Evolutionary conservation across 1,140 invertebrate genomes (phyloP).

Genomic region (Daktulosphaira vitifoliae): DNA sequence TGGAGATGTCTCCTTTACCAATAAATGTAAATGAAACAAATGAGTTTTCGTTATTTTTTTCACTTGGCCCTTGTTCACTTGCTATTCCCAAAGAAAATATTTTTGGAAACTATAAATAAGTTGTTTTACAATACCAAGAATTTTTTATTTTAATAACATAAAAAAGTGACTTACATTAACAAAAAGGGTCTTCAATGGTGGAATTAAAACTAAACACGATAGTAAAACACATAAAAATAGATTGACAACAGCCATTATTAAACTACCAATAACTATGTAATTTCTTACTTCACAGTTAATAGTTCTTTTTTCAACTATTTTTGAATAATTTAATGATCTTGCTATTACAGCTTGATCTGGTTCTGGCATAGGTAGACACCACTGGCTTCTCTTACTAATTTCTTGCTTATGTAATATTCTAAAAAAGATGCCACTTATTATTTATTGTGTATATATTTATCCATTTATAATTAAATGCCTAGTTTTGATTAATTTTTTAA

Average conservation of each 20-base stretch:
- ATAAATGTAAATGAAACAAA: constrained; percentile 3
- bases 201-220: constrained; percentile 54
- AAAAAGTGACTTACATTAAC: neutral
- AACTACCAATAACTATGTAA: constrained; percentile 51
- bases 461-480: no score
- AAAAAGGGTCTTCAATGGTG: constrained; percentile 34
- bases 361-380: constrained; percentile 67
- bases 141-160: no score
- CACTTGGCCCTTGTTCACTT: neutral
- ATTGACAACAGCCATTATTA: constrained; percentile 46
- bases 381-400: constrained; percentile 45
- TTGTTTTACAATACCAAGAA: no score
- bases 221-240: constrained; percentile 54
- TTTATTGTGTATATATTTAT: no score
- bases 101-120: neutral
- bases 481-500: no score
- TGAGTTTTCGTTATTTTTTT: neutral
- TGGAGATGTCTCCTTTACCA: neutral
- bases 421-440: no score
- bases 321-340: constrained; percentile 65
- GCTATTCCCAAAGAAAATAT: neutral
- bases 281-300: constrained; percentile 57
- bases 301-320: constrained; percentile 55
- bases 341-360: constrained; percentile 69
- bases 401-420: neutral